Evolutionary conservation across 2,888 invertebrate genomes (phyloP).

Genomic region (Periphyllus acericola): DNA sequence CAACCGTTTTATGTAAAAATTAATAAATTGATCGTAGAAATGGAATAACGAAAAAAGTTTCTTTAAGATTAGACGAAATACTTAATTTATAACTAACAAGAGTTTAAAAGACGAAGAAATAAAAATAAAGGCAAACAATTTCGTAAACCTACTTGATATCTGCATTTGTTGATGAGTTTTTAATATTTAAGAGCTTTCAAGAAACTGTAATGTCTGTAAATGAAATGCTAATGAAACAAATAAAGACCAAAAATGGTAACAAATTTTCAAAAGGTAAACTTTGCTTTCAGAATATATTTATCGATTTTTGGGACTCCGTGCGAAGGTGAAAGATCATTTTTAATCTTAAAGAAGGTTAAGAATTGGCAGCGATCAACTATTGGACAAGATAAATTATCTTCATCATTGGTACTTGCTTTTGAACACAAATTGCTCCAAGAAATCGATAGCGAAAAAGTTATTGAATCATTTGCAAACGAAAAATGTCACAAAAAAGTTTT

Average conservation of each 20-base stretch:
- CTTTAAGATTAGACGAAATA: slow-evolving; percentile 31
- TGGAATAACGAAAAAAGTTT: slow-evolving; percentile 25
- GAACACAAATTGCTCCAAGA: slow-evolving; percentile 44
- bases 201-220: too few species aligned
- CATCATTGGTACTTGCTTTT: slow-evolving; percentile 17
- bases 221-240: neutral
- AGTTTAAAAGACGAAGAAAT: slow-evolving; percentile 41
- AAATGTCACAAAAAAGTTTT: slow-evolving; percentile 16
- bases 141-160: slow-evolving; percentile 15
- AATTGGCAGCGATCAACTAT: neutral
- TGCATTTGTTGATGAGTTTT: too few species aligned
- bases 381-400: neutral
- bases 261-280: slow-evolving; percentile 3
- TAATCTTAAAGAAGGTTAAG: too few species aligned
- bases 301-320: slow-evolving; percentile 13
- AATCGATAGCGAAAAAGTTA: slow-evolving; percentile 1
- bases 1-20: slow-evolving; percentile 19
- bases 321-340: slow-evolving; percentile 5
- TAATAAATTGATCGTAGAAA: slow-evolving; percentile 11
- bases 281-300: slow-evolving; percentile 17
- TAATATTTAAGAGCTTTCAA: too few species aligned
- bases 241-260: neutral
- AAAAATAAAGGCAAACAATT: slow-evolving; percentile 34
- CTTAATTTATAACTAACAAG: slow-evolving; percentile 11
- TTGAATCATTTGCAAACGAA: slow-evolving; percentile 23